Conservation (phyloP, 2,888 invertebrate species). For the Hipparchia semele region DNA sequence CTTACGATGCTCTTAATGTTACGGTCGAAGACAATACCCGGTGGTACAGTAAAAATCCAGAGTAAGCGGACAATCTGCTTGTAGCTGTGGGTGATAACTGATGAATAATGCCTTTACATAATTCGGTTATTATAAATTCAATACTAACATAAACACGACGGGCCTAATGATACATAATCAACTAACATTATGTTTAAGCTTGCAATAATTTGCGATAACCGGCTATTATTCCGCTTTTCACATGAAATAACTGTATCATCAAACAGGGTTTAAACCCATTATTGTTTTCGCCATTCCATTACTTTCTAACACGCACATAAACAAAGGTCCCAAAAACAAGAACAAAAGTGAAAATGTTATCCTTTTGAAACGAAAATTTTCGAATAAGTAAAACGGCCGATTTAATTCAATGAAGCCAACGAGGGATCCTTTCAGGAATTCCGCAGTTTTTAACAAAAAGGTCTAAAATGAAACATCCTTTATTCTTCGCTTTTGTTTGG, state of each 20-base stretch:
- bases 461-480: constrained; percentile 55
- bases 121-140: neutral
- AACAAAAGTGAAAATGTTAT: constrained; percentile 25
- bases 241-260: neutral
- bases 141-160: neutral
- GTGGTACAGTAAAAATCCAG: too few species aligned
- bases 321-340: constrained; percentile 9
- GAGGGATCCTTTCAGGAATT: constrained; percentile 38
- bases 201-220: neutral
- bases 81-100: too few species aligned
- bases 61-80: too few species aligned
- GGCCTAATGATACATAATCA: neutral
- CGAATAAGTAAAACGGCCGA: constrained; percentile 44
- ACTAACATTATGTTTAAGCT: neutral
- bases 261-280: constrained; percentile 6
- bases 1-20: too few species aligned
- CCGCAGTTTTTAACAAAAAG: constrained; percentile 35
- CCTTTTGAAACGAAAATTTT: constrained; percentile 29
- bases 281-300: constrained; percentile 21
- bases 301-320: constrained; percentile 11
- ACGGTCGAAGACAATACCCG: too few species aligned
- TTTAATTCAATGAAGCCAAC: constrained; percentile 55
- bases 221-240: neutral
- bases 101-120: too few species aligned
- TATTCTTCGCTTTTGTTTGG: constrained; percentile 44